phyloP scores from a whole-genome alignment of 1,140 invertebrate genomes.

The Hylaeus anthracinus region DNA sequence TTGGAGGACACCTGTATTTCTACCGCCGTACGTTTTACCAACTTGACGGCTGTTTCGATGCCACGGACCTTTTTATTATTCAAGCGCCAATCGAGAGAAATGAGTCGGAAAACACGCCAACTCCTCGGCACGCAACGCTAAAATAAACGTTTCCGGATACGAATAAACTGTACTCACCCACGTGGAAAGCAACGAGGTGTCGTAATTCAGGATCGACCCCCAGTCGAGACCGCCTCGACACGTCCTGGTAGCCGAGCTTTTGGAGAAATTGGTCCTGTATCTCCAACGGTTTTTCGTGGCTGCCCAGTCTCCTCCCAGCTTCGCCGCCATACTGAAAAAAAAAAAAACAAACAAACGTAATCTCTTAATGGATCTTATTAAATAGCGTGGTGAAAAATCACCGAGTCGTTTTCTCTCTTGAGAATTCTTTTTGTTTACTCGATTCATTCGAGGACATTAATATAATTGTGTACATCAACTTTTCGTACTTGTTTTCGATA shows the following conservation, averaged over 20 bases:
- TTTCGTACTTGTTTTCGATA: too few species aligned
- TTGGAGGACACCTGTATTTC: too few species aligned
- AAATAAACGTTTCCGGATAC: neutral
- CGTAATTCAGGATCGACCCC: constrained; percentile 85
- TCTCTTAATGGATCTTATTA: constrained; percentile 37
- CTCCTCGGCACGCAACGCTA: neutral
- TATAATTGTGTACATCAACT: too few species aligned
- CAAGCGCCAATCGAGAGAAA: neutral
- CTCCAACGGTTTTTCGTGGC: constrained; percentile 82
- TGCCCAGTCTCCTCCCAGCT: constrained; percentile 81
- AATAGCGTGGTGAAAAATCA: neutral
- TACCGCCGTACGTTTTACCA: too few species aligned
- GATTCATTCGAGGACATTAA: too few species aligned
- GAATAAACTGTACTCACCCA: constrained; percentile 74
- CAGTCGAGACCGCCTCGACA: constrained; percentile 82
- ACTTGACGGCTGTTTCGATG: neutral
- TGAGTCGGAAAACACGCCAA: neutral
- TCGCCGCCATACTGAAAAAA: constrained; percentile 82
- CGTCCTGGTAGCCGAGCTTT: constrained; percentile 83
- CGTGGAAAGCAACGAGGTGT: constrained; percentile 83
- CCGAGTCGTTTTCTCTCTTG: too few species aligned
- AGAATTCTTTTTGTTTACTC: too few species aligned
- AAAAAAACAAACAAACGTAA: constrained; percentile 61
- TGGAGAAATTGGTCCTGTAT: constrained; percentile 85
- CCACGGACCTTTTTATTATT: neutral